Base-by-base conservation (phyloP, 2,888 invertebrate species). In the Portevinia maculata region DNA sequence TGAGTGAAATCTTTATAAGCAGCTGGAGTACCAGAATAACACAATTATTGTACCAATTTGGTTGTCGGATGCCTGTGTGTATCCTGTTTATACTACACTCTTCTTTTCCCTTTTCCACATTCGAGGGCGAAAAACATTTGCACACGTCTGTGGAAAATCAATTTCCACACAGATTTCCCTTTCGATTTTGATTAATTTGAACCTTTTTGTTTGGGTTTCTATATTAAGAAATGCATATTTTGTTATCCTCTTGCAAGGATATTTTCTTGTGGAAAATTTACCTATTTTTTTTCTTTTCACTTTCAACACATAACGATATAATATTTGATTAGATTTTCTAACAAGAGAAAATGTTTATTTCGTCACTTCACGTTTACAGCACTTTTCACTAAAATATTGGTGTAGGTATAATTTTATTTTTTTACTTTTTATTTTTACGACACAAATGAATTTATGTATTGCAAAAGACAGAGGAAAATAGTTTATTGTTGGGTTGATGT, bases 71-170 rank as follows among this genome's bases (percentile, higher is more conserved):
- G 64, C 24, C 15, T 65, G 46, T 57, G 41, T 44, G 13, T 46
- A 17, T 2, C 28, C 41, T n/a, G 9, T 62, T 64, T 53, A 52
- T 44, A 70, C 75, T 52, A 52, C 50, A 70, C 75, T 52, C 70
- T 28, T 9, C 21, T 46, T 21, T 70, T 70, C 70, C 59, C 24
- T 30, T 39, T 64, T 70, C 46, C 44, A 64, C 69, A 32, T 55
- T 15, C 39, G 39, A 39, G 39, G 52, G 30, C 21, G 39, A 28
- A 57, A n/a, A 37, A 53, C 30, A 6, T 41, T 11, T 15, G 48
- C 70, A 75, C 64, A 70, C 81, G 65, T 34, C 70, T 81, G 81
- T 64, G 81, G 81, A 81, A 81, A 81, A 81, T 81, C 81, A 81
- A 81, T 81, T 75, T 74, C 62, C 79, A 79, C 69, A 59, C 74